These are phyloP conservation scores for Heliothis peltigera DNA, from an alignment of 2,888 invertebrate genomes.

Conservation along the genomic window DNA sequence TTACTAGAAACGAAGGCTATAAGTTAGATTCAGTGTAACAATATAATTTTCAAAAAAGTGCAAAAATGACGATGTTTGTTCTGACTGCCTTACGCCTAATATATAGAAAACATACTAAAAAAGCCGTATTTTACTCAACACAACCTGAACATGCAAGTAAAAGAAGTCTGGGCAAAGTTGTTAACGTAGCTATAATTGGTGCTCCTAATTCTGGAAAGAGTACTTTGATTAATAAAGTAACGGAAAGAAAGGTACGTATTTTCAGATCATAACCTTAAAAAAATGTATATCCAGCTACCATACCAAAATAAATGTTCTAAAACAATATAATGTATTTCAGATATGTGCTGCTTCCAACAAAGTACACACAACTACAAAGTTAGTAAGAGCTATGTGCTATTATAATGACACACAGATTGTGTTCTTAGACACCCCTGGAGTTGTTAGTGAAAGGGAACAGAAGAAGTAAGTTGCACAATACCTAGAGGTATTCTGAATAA, in stretches of 20 bases:
- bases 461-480: constrained; percentile 89
- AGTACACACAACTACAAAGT: constrained; percentile 96
- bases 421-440: constrained; percentile 98
- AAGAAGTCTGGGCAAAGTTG: constrained; percentile 78
- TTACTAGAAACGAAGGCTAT: not conserved
- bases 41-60: not conserved
- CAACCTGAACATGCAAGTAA: constrained; percentile 72
- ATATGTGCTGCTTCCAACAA: constrained; percentile 97
- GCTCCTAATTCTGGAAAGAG: constrained; percentile 99
- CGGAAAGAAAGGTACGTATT: constrained; percentile 92
- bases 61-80: constrained; percentile 61
- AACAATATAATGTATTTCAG: constrained; percentile 81
- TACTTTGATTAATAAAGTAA: constrained; percentile 96
- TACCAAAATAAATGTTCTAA: not conserved
- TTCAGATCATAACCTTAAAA: constrained; percentile 42
- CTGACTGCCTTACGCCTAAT: constrained; percentile 57
- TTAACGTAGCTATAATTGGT: constrained; percentile 96
- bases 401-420: constrained; percentile 95
- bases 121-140: constrained; percentile 75
- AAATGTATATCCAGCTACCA: not conserved
- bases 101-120: constrained; percentile 60
- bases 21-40: not conserved
- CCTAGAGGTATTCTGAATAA: too few relatives aligned
- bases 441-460: constrained; percentile 92
- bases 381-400: constrained; percentile 93